Conservation (phyloP, 2,888 invertebrate genomes). For the Tenthredo livida region DNA sequence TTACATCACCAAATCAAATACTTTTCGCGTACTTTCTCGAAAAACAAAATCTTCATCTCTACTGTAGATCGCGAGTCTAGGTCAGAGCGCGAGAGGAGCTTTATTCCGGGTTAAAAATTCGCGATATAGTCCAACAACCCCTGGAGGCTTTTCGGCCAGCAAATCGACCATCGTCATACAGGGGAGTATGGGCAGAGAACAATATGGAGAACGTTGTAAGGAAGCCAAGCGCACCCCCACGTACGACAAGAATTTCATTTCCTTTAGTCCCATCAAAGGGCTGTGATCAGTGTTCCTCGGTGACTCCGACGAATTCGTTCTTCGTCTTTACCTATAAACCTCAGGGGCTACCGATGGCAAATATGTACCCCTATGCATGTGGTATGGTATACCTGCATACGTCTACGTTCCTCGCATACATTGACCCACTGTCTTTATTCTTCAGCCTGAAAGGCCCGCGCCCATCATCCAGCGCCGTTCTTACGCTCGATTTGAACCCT, state of each 20-base stretch:
- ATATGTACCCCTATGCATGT: neutral
- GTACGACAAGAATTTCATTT: constrained; percentile 70
- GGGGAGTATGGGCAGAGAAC: neutral
- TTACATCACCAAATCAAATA: neutral
- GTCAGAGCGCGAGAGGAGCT: neutral
- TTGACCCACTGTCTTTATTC: constrained; percentile 11
- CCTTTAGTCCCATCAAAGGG: constrained; percentile 64
- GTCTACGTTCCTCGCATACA: neutral
- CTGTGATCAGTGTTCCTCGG: constrained; percentile 37
- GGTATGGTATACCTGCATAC: neutral
- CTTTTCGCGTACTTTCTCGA: neutral
- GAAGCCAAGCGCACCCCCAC: constrained; percentile 51
- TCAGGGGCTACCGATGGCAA: neutral
- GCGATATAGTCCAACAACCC: neutral
- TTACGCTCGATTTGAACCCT: neutral
- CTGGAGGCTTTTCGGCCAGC: constrained; percentile 28
- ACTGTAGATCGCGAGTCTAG: neutral
- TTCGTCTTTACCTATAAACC: constrained; percentile 30
- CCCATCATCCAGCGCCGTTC: neutral
- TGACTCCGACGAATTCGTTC: constrained; percentile 25
- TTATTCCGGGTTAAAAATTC: neutral
- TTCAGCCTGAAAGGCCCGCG: neutral
- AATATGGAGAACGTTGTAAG: constrained; percentile 47
- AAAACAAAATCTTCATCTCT: neutral
- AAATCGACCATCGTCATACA: neutral